A percentile compares a stretch with the other conserved stretches of the same genome.
These are phyloP conservation scores for Cephalopachus bancanus DNA, from an alignment of 2,797 vertebrate genomes.

Conservation along the genomic window DNA sequence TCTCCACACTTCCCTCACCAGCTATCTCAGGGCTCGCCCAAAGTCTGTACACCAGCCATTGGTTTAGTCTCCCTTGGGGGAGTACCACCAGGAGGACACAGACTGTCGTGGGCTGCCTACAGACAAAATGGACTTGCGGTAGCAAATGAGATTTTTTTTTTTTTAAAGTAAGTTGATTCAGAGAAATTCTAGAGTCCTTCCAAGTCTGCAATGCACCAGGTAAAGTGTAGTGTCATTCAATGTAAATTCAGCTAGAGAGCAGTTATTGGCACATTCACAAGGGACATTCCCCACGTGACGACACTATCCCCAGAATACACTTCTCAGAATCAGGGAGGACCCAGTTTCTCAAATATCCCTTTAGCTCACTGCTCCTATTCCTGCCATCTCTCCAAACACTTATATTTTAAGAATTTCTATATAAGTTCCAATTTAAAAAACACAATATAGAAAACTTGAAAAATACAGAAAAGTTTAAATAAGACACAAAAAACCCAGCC, in stretches of 20 bases:
- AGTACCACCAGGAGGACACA: neutral
- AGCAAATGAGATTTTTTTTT: neutral
- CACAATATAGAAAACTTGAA: slow-evolving; percentile 13
- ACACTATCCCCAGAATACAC: neutral
- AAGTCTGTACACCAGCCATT: neutral
- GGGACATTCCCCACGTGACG: neutral
- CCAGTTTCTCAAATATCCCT: neutral
- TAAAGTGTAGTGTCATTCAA: neutral
- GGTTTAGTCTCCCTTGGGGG: neutral
- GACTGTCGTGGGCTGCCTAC: neutral
- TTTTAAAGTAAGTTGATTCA: neutral
- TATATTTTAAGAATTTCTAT: neutral
- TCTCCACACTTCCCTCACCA: neutral
- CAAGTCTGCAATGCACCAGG: neutral
- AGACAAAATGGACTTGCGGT: neutral
- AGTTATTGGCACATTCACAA: neutral
- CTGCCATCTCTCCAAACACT: neutral
- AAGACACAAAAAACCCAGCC: neutral
- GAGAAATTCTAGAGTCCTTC: neutral
- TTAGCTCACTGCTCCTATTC: neutral
- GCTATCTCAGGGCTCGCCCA: neutral
- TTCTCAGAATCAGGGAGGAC: neutral
- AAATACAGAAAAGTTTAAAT: slow-evolving; percentile 52
- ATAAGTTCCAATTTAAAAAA: neutral
- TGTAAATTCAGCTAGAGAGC: neutral